Base-by-base conservation (phyloP, 1,140 invertebrate genomes). In the Drosophila elegans region DNA sequence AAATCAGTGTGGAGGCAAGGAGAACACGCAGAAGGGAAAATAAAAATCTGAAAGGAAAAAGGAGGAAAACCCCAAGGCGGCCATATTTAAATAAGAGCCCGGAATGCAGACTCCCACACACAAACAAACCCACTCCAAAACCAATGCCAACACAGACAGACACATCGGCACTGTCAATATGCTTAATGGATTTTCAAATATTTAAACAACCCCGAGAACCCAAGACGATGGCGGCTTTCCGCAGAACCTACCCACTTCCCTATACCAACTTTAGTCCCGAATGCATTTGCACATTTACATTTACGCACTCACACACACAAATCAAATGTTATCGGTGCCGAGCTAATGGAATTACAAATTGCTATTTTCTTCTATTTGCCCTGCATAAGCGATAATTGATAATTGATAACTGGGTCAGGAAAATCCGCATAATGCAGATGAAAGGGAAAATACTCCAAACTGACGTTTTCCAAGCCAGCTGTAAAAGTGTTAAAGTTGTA, bases 101-200 rank as follows among this genome's bases (percentile, higher is more conserved):
- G 56, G 78, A 48, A 68, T 55, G 59, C 73, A 56, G 41, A 59
- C 42, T 63, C 61, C 46, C 42, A 51, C 49, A 54, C 12, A 39
- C 51, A 67, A 49, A 59, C 51, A 49, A n/a, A 16, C 44, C 36
- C 38, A 29, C 13, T 1, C 42, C 16, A 25, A 48, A 11, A 27
- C 46, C 41, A 52, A 66, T 36, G 63, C 34, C 41, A 32, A 46
- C 16, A 51, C 51, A 60, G 53, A 66, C 60, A 85, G 41, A 71
- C 64, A 86, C 74, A 76, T 66, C 59, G 84, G 46, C 85, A 90
- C 84, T 89, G 84, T 89, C 84, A 89, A 89, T 90, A 89, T 90
- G 80, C 85, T 89, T 89, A 89, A 89, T 89, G 84, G 84, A 90
- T 89, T 90, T 90, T 89, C 84, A 89, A 89, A 89, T 89, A 89